Base-by-base conservation (phyloP, 2,113 vertebrate genomes). In the Neomonachus schauinslandi region DNA sequence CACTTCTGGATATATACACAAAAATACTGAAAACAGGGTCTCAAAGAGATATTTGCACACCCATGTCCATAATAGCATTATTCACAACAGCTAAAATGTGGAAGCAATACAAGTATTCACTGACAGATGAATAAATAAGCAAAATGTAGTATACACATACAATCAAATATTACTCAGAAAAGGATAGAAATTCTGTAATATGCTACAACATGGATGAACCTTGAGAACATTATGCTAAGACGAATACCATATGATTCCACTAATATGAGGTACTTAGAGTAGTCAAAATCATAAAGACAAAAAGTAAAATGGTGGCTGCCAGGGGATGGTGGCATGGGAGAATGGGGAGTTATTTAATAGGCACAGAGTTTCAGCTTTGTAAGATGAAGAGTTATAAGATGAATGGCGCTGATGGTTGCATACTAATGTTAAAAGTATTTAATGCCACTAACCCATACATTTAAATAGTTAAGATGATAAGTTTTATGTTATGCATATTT, bases 161-260 rank as follows among this genome's bases (percentile, higher is more conserved):
- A 86, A 42, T 39, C 65, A 19, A 89, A 53, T 72, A 82, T 18
- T 82, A 72, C 74, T 94, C 42, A 83, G 86, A 82, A 88, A 36
- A 94, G 33, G 57, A 89, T 81, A 46, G 86, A 89, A 89, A 94
- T 61, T 83, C n/a, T 65, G n/a, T 36, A 83, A 76, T n/a, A 95
- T 65, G 46, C 42, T 46, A 90, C 31, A 89, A 90, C 13, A 39
- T 31, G 26, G 42, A 82, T 74, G 79, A 94, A 39, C 33, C 13
- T 51, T 61, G 1, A 94, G 65, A 65, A 80, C n/a, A 81, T 33
- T 92, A 82, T 81, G 19, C 53, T 94, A 22, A 82, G 26, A 65
- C 49, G 86, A 82, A 89, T 59, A 72, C 10, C 81, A 26, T 33
- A 61, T 61, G 22, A 94, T 61, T 94, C 53, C 85, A 51, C 13